Base-by-base conservation (phyloP, 2,888 invertebrate genomes). In the Linnaemya tessellans region DNA sequence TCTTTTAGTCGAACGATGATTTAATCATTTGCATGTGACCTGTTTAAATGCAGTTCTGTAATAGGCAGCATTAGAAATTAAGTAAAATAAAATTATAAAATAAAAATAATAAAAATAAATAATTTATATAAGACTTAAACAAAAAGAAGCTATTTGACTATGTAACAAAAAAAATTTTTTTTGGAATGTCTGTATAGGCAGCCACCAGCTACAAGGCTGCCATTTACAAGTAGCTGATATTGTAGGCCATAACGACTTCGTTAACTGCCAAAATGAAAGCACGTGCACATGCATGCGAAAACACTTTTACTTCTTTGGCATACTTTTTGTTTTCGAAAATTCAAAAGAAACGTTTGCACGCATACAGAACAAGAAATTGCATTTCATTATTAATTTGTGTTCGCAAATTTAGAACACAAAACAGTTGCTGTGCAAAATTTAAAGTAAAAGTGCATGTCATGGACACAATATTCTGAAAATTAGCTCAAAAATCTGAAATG, bases 381-480 rank as follows among this genome's bases (percentile, higher is more conserved):
- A 51, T 79, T 79, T 51, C 43, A 62, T 79, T 78, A 62, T 43
- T 51, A 62, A 60, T 79, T 68, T 70, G 70, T 62, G 41, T n/a
- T 79, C 51, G 41, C 25, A 62, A 70, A 70, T 62, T 70, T 70
- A 62, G 62, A 25, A 30, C 51, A 62, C 78, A 70, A 41, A 65
- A 41, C 30, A 30, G 30, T 51, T 35, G 49, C 35, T 56, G 20
- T 35, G 46, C 38, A 51, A 41, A 30, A 22, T 70, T 51, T 25
- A 4, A 20, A 62, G 38, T 13, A 18, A 25, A 54, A 46, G 20
- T 41, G 1, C 54, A 75, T 10, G 30, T 18, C 65, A 41, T 46
- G 11, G 18, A 46, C 13, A 8, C 3, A 15, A 18, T 51, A 11
- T 8, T 67, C 13, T 2, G 4, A 49, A 46, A 30, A 49, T 18